Evolutionary conservation across 2,113 vertebrate species (phyloP).

Genomic region (Capricornis sumatraensis): DNA sequence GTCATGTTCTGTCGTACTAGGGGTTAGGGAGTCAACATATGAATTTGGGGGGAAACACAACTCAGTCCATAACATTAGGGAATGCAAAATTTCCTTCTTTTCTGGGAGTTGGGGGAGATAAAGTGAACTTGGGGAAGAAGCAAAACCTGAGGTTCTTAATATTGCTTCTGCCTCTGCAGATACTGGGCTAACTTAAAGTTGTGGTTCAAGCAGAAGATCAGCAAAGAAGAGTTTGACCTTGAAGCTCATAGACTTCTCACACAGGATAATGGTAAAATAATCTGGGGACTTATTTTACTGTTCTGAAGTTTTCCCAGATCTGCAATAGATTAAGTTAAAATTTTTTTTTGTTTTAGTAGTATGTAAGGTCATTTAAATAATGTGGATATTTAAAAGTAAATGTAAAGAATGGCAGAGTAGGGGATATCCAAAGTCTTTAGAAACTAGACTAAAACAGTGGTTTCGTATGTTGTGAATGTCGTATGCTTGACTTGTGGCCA

Average conservation of each 20-base stretch:
- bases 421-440: background rate
- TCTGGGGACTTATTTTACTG: background rate
- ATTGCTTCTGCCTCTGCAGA: slow-evolving; percentile 74
- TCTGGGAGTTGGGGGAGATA: background rate
- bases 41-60: background rate
- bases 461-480: background rate
- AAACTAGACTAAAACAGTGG: background rate
- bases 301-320: background rate
- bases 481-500: background rate
- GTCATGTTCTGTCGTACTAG: background rate
- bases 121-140: background rate
- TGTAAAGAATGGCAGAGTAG: background rate
- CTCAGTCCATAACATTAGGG: background rate
- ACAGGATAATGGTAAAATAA: slow-evolving; percentile 90
- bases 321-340: background rate
- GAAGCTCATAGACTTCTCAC: slow-evolving; percentile 94
- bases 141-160: background rate
- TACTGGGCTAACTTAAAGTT: slow-evolving; percentile 98
- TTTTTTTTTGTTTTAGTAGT: background rate
- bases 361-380: background rate
- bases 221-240: slow-evolving; percentile 97
- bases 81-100: background rate
- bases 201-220: slow-evolving; percentile 99
- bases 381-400: background rate
- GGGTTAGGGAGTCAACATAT: background rate